These are phyloP conservation scores for Mesorhabditis spiculigera DNA, from an alignment of 2,888 invertebrate species.

Conservation along the genomic window DNA sequence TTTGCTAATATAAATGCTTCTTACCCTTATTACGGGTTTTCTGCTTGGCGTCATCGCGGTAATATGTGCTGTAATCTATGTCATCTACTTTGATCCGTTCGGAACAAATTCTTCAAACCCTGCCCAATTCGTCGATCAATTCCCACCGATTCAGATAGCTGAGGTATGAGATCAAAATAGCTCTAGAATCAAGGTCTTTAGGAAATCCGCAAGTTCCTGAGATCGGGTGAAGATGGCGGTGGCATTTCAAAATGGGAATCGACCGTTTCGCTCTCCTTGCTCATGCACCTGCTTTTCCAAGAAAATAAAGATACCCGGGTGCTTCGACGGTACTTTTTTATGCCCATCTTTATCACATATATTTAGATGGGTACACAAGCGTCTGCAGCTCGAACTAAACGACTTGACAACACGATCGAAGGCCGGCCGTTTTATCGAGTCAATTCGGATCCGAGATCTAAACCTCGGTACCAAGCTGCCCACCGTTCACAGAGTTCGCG, in stretches of 20 bases:
- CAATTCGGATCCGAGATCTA: constrained; percentile 51
- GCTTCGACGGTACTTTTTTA: constrained; percentile 42
- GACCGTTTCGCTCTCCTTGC: constrained; percentile 26
- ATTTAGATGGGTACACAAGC: constrained; percentile 54
- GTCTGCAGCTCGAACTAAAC: constrained; percentile 56
- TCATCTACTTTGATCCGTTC: background rate
- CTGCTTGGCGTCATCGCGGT: too few species aligned
- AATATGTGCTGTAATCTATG: background rate
- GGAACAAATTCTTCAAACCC: constrained; percentile 12
- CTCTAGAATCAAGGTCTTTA: constrained; percentile 17
- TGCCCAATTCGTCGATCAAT: constrained; percentile 42
- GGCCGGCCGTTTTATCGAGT: constrained; percentile 47
- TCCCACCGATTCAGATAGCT: constrained; percentile 43
- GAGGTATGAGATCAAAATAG: constrained; percentile 20
- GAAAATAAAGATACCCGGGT: constrained; percentile 53
- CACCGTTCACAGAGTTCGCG: constrained; percentile 76
- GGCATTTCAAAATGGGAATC: constrained; percentile 47
- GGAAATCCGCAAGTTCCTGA: constrained; percentile 47
- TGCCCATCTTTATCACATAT: background rate
- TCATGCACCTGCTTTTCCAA: constrained; percentile 55
- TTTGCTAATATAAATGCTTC: too few species aligned
- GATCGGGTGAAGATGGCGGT: constrained; percentile 50
- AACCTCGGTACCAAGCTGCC: constrained; percentile 80
- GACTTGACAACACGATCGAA: constrained; percentile 52
- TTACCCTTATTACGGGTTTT: too few species aligned